Base-by-base conservation (phyloP, 2,113 vertebrate species). In the Pteruthius melanotis region DNA sequence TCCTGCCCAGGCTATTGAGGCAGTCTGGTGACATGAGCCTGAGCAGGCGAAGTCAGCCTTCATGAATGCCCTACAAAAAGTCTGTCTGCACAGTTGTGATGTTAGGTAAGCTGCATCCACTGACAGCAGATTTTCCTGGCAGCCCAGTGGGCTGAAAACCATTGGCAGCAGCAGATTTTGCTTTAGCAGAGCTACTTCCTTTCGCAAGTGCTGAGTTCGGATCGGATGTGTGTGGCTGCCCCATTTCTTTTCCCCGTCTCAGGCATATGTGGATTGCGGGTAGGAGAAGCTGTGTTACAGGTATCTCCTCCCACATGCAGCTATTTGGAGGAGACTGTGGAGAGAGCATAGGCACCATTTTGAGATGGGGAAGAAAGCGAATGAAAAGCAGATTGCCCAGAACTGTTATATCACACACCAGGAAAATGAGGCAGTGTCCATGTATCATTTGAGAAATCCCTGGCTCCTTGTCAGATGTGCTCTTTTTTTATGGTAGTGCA, bases 261-360 rank as follows among this genome's bases (percentile, higher is more conserved):
- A 66, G 75, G 71, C 71, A 93, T 83, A 80, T 86, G 82, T 72
- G 37, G 82, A 93, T 74, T 17, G 52, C 2, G 9, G 90, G 40
- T 59, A 88, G 89, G 16, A 85, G 76, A 90, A 94, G 74, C 85
- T 92, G 63, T 75, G 57, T 22, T 89, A 63, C 69, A 95, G 92
- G 87, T 93, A 76, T 44, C 35, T 93, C 70, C 71, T 93, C 92
- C 94, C 75, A 90, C 74, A 44, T 24, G 15, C 44, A 86, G 75
- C 90, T 97, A 92, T 95, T 94, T 93, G 87, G 56, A 92, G 87
- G 47, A 89, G 44, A 17, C 21, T 0, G 2, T 28, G 39, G 68
- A 83, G 64, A 64, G 49, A 90, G 37, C 24, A 40, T 22, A 89
- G 64, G 28, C 88, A 81, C 60, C 83, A 93, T 92, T 93, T 91